Evolutionary conservation across 2,797 vertebrate species (phyloP), one percentile per base, ranked within the genome.

Genomic region (Xyrichtys novacula): DNA sequence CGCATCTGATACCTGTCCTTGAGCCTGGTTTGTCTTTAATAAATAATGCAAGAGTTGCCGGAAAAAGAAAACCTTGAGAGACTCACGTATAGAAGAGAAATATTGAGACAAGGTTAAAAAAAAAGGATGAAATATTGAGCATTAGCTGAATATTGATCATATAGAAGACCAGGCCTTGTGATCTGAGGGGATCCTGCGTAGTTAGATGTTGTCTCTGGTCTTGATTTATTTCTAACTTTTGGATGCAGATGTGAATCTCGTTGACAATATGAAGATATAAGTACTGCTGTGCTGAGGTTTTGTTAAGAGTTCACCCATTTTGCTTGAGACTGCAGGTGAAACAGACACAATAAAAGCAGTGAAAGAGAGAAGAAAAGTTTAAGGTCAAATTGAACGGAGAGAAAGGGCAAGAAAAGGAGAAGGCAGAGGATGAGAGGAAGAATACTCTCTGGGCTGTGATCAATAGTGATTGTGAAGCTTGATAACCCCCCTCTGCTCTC

Each of bases 401-500:
- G 46, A 4, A 15, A 1, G 4, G 22, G 36, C 42, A 20, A 9
- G 9, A 29, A 20, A 49, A 16, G 7, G 17, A 17, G 26, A 29
- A 29, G 26, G 26, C 25, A 29, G 26, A 49, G 26, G 9, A 19
- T 31, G 49, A 31, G 22, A 31, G 57, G 57, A 42, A 39, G 55
- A 17, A 22, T 6, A 25, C 67, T 74, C 69, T 65, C 32, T 31
- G 7, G 42, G 61, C 62, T 67, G 52, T 36, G 73, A 84, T 84
- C 85, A 70, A 81, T 83, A 70, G 26, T 38, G 77, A 84, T 73
- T 52, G 74, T 75, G 56, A 67, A 74, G 46, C 55, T 55, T 53
- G 64, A 83, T 68, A 73, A 83, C 56, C 66, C 10, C 12, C 50
- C 20, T 25, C 66, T 64, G 55, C 47, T 78, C 64, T 60, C 43